A percentile compares a stretch with the other conserved stretches of the same genome.
These are phyloP conservation scores for Dreissena polymorpha DNA, from an alignment of 1,140 invertebrate genomes.

Conservation along the genomic window DNA sequence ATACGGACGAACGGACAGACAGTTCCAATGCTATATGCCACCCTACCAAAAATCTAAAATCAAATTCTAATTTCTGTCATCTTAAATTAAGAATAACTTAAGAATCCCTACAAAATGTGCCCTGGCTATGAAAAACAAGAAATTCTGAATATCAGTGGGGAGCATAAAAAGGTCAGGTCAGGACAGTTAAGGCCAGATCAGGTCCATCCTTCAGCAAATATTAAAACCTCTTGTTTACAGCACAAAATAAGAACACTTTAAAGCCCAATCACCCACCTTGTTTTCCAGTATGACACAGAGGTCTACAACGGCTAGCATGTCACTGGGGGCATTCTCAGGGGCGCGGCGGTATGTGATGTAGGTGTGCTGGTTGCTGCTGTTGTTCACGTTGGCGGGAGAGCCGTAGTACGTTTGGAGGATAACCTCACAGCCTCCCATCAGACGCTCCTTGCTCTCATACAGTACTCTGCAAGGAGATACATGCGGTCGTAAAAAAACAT, in stretches of 20 bases:
- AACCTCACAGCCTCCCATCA: constrained; percentile 96
- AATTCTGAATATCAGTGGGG: no score
- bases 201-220: background rate
- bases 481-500: no score
- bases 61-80: no score
- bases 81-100: no score
- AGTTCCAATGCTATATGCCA: no score
- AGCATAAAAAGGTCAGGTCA: no score
- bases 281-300: constrained; percentile 96
- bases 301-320: constrained; percentile 98
- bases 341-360: constrained; percentile 97
- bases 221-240: background rate
- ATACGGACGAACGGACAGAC: no score
- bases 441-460: constrained; percentile 85
- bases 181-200: no score
- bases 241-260: background rate
- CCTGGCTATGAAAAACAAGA: no score
- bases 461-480: constrained; percentile 73
- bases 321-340: constrained; percentile 91
- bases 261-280: constrained; percentile 82
- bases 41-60: no score
- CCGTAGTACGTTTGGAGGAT: constrained; percentile 92
- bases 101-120: no score
- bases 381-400: constrained; percentile 97
- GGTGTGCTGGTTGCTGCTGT: constrained; percentile 89